Base-by-base conservation (phyloP, 2,888 invertebrate genomes). In the Euspilapteryx auroguttella region DNA sequence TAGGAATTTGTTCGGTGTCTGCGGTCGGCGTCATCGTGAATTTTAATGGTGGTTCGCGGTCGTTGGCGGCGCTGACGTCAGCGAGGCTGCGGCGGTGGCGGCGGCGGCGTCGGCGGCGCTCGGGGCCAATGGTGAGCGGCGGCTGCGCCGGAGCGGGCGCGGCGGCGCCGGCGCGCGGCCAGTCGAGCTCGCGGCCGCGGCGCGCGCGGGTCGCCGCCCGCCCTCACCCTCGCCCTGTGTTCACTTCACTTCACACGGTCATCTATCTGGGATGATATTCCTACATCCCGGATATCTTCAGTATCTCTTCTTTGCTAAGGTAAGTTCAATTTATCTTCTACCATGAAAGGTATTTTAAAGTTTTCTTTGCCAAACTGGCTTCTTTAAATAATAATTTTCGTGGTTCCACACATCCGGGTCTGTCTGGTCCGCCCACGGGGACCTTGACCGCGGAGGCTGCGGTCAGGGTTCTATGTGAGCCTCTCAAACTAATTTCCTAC, bases 331-430 rank as follows among this genome's bases (percentile, higher is more conserved):
- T n/a, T n/a, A n/a, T n/a, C n/a, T n/a, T n/a, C n/a, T n/a, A n/a
- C n/a, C n/a, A n/a, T n/a, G n/a, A n/a, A n/a, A n/a, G n/a, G n/a
- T n/a, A n/a, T n/a, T n/a, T n/a, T n/a, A n/a, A n/a, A n/a, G n/a
- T n/a, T n/a, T n/a, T n/a, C n/a, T n/a, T n/a, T n/a, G n/a, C n/a
- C n/a, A n/a, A n/a, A n/a, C n/a, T n/a, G n/a, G n/a, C n/a, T n/a
- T n/a, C n/a, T n/a, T n/a, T n/a, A n/a, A n/a, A n/a, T n/a, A n/a
- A n/a, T n/a, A n/a, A n/a, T n/a, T n/a, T n/a, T n/a, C n/a, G n/a
- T n/a, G n/a, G n/a, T n/a, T n/a, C n/a, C n/a, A n/a, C 36, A 32
- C 50, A 66, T 73, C 73, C 73, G 73, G 73, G 71, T 73, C 62
- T 48, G 57, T 41, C 50, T 55, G 48, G 45, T 42, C 49, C 58